Conservation (phyloP, 2,113 vertebrate genomes). For the Daubentonia madagascariensis region DNA sequence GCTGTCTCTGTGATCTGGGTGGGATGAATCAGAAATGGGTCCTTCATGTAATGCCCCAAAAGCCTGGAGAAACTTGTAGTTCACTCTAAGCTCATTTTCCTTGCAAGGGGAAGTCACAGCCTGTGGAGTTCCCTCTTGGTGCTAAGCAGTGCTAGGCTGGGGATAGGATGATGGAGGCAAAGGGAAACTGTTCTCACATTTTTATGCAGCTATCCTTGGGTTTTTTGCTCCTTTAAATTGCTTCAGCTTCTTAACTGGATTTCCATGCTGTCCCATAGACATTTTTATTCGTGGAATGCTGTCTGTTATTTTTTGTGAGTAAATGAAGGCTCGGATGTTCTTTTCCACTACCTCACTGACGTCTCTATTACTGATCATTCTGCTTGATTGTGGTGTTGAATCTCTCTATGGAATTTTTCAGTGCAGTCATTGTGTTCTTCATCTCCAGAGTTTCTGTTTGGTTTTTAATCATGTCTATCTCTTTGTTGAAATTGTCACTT, state of each 20-base stretch:
- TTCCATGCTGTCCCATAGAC: not conserved
- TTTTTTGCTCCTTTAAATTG: not conserved
- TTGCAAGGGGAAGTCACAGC: not conserved
- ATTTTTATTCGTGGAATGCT: not conserved
- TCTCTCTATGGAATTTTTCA: not conserved
- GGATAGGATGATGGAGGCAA: not conserved
- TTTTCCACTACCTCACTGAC: not conserved
- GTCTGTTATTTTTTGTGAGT: not conserved
- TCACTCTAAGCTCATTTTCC: not conserved
- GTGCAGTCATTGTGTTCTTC: not conserved
- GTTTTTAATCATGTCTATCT: not conserved
- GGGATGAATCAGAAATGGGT: not conserved
- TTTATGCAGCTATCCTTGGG: not conserved
- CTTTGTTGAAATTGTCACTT: not conserved
- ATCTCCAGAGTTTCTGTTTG: not conserved
- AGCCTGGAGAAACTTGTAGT: not conserved
- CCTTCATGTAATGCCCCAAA: not conserved
- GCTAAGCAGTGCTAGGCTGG: not conserved
- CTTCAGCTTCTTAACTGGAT: not conserved
- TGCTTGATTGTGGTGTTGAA: not conserved
- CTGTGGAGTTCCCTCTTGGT: not conserved
- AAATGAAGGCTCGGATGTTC: not conserved
- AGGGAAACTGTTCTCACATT: not conserved
- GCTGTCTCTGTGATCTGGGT: not conserved
- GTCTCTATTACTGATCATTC: not conserved